Evolutionary conservation across 2,113 vertebrate species (phyloP).

Genomic region (Crypturellus undulatus): DNA sequence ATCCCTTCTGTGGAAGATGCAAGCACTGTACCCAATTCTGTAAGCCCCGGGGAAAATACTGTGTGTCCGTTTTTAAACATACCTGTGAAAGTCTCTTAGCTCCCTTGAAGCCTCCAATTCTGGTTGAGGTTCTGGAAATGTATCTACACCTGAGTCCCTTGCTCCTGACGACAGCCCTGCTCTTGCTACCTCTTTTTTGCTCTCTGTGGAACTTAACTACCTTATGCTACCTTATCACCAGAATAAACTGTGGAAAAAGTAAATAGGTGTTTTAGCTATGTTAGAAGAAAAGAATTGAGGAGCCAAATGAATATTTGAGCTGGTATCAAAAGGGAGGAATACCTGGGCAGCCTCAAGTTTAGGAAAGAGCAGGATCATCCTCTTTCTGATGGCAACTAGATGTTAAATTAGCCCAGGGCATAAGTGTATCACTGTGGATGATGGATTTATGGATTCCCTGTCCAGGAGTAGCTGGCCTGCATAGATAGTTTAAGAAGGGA

Average conservation of each 20-base stretch:
- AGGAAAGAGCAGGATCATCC: neutral
- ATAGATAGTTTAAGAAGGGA: neutral
- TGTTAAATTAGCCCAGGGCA: neutral
- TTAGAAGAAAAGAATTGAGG: neutral
- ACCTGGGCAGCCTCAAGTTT: neutral
- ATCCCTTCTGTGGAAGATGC: accelerated
- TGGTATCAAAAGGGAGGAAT: neutral
- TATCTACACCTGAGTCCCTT: neutral
- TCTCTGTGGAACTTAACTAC: neutral
- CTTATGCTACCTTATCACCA: neutral
- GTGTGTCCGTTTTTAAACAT: neutral
- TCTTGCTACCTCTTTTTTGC: neutral
- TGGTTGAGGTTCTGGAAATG: neutral
- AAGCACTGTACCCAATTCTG: neutral
- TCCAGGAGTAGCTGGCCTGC: neutral
- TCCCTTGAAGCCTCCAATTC: neutral
- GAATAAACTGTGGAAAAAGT: neutral
- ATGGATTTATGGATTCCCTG: neutral
- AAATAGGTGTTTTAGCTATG: neutral
- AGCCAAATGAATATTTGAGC: neutral
- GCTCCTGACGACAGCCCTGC: neutral
- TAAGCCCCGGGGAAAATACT: neutral
- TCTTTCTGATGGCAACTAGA: neutral
- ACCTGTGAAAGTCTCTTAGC: neutral
- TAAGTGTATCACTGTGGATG: neutral